These are phyloP conservation scores for Thereva nobilitata DNA, from an alignment of 2,888 invertebrate genomes.

Conservation along the genomic window DNA sequence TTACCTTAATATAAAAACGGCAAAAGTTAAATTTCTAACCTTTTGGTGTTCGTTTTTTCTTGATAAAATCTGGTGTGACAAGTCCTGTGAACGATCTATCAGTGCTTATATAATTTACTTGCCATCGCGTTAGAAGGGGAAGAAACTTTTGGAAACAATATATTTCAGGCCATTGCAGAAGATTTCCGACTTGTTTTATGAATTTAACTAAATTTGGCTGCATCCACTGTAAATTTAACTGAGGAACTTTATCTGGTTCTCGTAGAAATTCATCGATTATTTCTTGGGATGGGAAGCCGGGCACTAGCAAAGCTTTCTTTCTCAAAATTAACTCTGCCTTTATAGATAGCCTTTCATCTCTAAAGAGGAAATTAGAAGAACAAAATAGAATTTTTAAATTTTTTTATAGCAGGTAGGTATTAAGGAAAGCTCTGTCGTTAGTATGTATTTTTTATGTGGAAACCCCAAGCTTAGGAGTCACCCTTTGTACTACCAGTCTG, in stretches of 20 bases:
- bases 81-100: slow-evolving; percentile 43
- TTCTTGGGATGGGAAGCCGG: slow-evolving; percentile 72
- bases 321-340: slow-evolving; percentile 72
- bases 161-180: slow-evolving; percentile 74
- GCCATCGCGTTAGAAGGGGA: slow-evolving; percentile 78
- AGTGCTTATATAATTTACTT: slow-evolving; percentile 50
- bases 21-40: slow-evolving; percentile 49
- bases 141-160: slow-evolving; percentile 79
- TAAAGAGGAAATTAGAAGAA: slow-evolving; percentile 46
- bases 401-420: too few species aligned
- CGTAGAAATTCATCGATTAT: slow-evolving; percentile 74
- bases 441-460: too few species aligned
- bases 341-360: slow-evolving; percentile 66
- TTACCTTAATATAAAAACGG: not conserved
- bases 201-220: slow-evolving; percentile 72
- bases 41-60: slow-evolving; percentile 63
- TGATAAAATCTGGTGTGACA: slow-evolving; percentile 61
- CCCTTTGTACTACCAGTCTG: too few species aligned
- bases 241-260: slow-evolving; percentile 61
- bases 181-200: slow-evolving; percentile 67
- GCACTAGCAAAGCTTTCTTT: slow-evolving; percentile 67
- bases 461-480: too few species aligned
- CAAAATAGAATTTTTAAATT: not conserved
- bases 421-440: too few species aligned
- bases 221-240: slow-evolving; percentile 64